Evolutionary conservation across 2,113 vertebrate species (phyloP).

Genomic region (Cettia cetti): DNA sequence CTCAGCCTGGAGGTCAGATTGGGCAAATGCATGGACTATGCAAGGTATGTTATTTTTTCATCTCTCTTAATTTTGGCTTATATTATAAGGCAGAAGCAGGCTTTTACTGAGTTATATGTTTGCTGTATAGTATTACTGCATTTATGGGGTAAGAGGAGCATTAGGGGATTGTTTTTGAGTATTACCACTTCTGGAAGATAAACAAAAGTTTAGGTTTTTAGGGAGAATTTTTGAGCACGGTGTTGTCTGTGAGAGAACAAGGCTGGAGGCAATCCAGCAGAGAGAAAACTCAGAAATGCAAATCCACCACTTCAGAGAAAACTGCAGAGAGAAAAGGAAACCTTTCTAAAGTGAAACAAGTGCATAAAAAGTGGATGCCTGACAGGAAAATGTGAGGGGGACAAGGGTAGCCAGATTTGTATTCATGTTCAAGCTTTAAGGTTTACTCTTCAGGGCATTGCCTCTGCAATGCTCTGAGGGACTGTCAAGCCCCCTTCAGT

Average conservation of each 20-base stretch:
- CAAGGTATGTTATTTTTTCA: neutral
- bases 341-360: neutral
- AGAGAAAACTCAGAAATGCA: neutral
- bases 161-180: neutral
- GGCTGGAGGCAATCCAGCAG: neutral
- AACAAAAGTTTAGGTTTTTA: neutral
- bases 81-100: neutral
- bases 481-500: neutral
- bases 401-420: neutral
- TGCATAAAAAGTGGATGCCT: neutral
- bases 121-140: neutral
- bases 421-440: neutral
- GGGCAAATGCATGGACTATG: neutral
- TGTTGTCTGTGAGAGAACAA: neutral
- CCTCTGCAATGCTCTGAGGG: neutral
- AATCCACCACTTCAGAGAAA: neutral
- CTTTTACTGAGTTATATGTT: neutral
- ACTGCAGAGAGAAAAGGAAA: neutral
- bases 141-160: neutral
- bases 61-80: neutral
- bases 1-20: conserved; percentile 47
- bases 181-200: neutral
- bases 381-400: neutral
- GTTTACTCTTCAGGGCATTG: neutral
- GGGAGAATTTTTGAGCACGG: neutral